Evolutionary conservation across 2,113 vertebrate genomes (phyloP), one percentile per base, ranked within the genome.

Genomic region (Hoplias malabaricus): DNA sequence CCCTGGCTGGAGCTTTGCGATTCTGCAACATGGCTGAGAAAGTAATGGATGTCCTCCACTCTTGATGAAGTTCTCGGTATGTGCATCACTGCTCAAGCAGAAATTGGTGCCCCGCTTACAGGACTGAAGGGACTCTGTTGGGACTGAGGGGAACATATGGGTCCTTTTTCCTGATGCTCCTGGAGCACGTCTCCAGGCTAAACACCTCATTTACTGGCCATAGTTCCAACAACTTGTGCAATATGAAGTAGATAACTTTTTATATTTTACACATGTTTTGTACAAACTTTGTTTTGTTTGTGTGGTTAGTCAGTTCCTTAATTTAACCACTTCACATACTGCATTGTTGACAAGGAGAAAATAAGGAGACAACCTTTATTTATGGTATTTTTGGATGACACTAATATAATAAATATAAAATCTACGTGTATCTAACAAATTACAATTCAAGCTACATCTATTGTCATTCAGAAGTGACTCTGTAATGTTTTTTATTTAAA

Each of bases 51-150:
- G 66, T 70, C 57, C 75, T 76, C 46, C 73, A 70, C 40, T 72
- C 63, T 72, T 74, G 75, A 74, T 77, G 67, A 82, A 80, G 82
- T 75, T 83, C 73, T 56, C 59, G 72, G 67, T 73, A 70, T 70
- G 74, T 79, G 80, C 69, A 77, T 80, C 65, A 67, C 72, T 53
- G 46, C 72, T 82, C 68, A 69, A 36, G 79, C 80, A 73, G 73
- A 86, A 85, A 83, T 59, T 25, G 36, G 36, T 66, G 16, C 74
- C 79, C 50, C 8, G 23, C 9, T n/a, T 74, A 31, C 25, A 23
- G 14, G 56, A 25, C 53, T 61, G 7, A 73, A 48, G 48, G 34
- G 16, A 40, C 38, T n/a, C 53, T 40, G 21, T 50, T 69, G n/a
- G n/a, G n/a, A n/a, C n/a, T n/a, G n/a, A n/a, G n/a, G n/a, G n/a